phyloP scores from a whole-genome alignment of 2,797 vertebrate genomes.

The Scleropages formosus region DNA sequence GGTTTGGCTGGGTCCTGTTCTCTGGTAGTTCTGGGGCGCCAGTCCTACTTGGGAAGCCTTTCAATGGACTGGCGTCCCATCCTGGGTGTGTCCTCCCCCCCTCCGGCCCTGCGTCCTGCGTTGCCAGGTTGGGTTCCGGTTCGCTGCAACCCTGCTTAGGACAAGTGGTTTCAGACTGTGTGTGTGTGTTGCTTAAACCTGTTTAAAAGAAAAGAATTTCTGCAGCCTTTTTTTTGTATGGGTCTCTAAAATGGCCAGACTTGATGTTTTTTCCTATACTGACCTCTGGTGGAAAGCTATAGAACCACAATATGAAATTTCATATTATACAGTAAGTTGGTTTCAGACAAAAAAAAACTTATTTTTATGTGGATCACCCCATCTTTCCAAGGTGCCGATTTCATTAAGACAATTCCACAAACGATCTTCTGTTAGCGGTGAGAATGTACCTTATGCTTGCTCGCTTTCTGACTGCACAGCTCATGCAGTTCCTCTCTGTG shows the following conservation, averaged over 20 bases:
- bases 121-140: too few relatives aligned
- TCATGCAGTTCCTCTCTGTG: neutral
- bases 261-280: slow-evolving; percentile 1
- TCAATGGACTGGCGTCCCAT: too few relatives aligned
- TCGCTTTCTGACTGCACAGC: neutral
- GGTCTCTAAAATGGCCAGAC: neutral
- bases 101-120: too few relatives aligned
- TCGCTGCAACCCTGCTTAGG: too few relatives aligned
- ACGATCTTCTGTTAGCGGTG: neutral
- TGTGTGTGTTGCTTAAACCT: neutral
- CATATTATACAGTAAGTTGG: neutral
- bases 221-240: too few relatives aligned
- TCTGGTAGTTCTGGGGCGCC: too few relatives aligned
- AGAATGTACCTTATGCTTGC: neutral
- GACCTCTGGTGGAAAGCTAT: neutral
- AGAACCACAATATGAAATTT: neutral
- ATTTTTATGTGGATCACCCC: neutral
- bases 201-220: too few relatives aligned
- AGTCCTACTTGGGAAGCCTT: too few relatives aligned
- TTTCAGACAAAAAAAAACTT: neutral
- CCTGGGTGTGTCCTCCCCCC: too few relatives aligned
- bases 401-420: neutral
- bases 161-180: too few relatives aligned
- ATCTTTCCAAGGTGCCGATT: neutral
- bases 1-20: too few relatives aligned